A percentile compares a stretch with the other conserved stretches of the same genome.
Evolutionary conservation across 2,797 vertebrate species (phyloP).

Genomic region (Epinephelus malabaricus): DNA sequence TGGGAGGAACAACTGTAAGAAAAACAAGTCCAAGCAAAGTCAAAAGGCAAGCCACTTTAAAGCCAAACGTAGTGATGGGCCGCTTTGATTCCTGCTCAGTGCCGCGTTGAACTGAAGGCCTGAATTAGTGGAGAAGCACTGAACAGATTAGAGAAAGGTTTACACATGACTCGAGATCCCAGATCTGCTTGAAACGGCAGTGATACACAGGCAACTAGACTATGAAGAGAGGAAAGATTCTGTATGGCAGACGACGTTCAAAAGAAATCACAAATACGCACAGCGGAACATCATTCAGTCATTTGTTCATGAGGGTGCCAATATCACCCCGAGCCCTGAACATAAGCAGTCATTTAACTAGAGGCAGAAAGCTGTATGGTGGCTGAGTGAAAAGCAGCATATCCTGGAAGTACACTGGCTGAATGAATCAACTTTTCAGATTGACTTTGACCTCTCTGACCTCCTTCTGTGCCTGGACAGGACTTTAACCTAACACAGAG

Average conservation of each 20-base stretch:
- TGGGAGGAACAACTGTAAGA: conserved; percentile 38
- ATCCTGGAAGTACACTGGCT: not conserved
- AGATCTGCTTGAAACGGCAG: conserved; percentile 17
- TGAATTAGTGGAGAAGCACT: conserved; percentile 18
- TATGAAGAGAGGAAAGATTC: not conserved
- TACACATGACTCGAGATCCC: not conserved
- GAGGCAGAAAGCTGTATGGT: conserved; percentile 3
- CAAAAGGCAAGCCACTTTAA: conserved; percentile 53
- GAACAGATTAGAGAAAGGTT: conserved; percentile 1
- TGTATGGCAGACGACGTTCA: no score
- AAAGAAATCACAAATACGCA: not conserved
- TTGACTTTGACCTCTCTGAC: conserved; percentile 8
- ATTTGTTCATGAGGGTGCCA: conserved; percentile 8
- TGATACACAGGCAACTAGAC: not conserved
- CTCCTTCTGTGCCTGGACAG: not conserved
- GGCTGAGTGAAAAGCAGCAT: conserved; percentile 4
- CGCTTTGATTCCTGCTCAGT: conserved; percentile 26
- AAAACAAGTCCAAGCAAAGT: conserved; percentile 45
- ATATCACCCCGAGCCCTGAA: not conserved
- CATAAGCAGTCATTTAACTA: not conserved
- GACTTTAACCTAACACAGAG: not conserved
- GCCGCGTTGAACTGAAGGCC: not conserved
- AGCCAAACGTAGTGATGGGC: conserved; percentile 48
- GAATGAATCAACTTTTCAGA: not conserved
- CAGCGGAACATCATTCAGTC: not conserved